phyloP scores from a whole-genome alignment of 2,113 vertebrate species.

The Festucalex cinctus region DNA sequence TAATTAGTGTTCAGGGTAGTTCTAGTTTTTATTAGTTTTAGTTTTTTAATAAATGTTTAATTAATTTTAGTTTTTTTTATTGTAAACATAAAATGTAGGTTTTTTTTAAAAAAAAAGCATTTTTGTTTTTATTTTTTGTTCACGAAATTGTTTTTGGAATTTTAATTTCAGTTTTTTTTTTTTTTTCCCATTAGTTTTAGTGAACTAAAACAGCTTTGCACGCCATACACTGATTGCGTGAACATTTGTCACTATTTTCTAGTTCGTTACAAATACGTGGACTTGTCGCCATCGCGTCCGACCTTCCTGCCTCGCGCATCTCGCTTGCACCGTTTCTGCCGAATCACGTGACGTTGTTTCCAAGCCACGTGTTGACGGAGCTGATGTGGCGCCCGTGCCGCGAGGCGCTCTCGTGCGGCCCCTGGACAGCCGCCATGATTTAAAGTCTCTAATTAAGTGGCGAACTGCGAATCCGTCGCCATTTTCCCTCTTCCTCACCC shows the following conservation, averaged over 20 bases:
- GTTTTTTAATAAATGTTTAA: no score
- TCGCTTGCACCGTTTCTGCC: not conserved
- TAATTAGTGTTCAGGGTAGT: no score
- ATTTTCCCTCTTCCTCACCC: slow-evolving; percentile 34
- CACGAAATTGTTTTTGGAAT: no score
- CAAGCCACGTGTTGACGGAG: not conserved
- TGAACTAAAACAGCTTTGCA: no score
- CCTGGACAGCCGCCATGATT: slow-evolving; percentile 45
- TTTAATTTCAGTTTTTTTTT: no score
- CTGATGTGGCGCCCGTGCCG: slow-evolving; percentile 1
- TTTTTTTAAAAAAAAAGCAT: no score
- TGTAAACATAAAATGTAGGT: no score
- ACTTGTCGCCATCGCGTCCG: not conserved
- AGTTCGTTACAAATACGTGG: not conserved
- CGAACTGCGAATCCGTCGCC: slow-evolving; percentile 58
- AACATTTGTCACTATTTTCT: not conserved
- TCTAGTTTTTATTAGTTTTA: no score
- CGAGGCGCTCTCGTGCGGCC: slow-evolving; percentile 29
- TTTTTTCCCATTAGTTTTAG: no score
- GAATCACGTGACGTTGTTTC: not conserved
- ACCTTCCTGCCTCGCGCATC: not conserved
- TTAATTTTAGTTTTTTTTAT: no score
- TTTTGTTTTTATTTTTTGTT: no score
- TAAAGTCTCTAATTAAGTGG: slow-evolving; percentile 62
- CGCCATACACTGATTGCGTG: slow-evolving; percentile 16